Percentiles rank a stretch among this genome's conserved stretches.
phyloP scores from a whole-genome alignment of 2,113 vertebrate genomes.

The Festucalex cinctus region DNA sequence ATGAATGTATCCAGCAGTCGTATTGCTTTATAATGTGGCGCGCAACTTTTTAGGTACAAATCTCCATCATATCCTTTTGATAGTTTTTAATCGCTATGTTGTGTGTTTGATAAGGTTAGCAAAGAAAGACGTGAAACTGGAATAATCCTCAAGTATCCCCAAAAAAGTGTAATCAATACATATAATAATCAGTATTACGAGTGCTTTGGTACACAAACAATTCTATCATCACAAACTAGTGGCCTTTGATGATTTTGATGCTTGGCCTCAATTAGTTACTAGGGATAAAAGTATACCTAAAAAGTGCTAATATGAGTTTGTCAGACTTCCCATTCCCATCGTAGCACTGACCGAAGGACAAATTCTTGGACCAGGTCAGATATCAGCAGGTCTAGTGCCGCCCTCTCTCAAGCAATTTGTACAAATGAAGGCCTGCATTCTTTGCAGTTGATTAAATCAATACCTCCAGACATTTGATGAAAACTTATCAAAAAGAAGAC shows the following conservation, averaged over 20 bases:
- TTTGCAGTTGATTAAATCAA: neutral
- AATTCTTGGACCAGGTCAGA: neutral
- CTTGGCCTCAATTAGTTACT: neutral
- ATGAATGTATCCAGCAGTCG: constrained; percentile 35
- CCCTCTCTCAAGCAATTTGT: neutral
- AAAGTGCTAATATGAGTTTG: neutral
- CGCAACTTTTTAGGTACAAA: constrained; percentile 19
- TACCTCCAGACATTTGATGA: neutral
- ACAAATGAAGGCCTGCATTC: neutral
- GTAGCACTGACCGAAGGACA: too few species aligned
- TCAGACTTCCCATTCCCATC: neutral
- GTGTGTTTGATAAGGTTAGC: constrained; percentile 4
- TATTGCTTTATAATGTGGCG: constrained; percentile 12
- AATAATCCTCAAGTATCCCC: neutral
- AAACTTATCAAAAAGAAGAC: neutral
- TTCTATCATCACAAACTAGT: neutral
- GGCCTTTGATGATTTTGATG: too few species aligned
- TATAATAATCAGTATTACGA: neutral
- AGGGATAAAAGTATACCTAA: neutral
- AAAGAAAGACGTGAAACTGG: constrained; percentile 2
- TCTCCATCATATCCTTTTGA: constrained; percentile 3
- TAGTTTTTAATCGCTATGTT: constrained; percentile 1
- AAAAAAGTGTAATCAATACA: neutral
- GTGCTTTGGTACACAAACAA: neutral
- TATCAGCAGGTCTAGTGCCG: neutral